Evolutionary conservation across 2,113 vertebrate species (phyloP).

Genomic region (Mustelus asterias): DNA sequence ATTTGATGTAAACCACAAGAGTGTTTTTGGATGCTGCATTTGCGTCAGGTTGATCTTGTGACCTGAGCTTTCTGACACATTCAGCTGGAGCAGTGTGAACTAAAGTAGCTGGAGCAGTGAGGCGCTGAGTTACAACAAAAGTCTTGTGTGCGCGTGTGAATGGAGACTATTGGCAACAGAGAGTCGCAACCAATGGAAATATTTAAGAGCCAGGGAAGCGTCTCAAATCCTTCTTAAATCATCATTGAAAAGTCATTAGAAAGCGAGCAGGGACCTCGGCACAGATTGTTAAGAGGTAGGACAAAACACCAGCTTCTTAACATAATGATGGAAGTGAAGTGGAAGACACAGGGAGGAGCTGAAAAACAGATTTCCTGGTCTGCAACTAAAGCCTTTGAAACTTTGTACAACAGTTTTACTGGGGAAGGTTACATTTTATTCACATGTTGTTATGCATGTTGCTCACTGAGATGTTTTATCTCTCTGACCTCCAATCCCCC

Average conservation of each 20-base stretch:
- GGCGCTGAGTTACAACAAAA: conserved; percentile 11
- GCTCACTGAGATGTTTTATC: conserved; percentile 76
- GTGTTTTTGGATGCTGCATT: conserved; percentile 35
- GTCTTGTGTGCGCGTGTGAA: conserved; percentile 35
- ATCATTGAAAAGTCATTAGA: conserved; percentile 83
- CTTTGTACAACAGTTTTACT: conserved; percentile 73
- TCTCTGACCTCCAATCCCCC: conserved; percentile 81
- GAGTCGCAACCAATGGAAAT: neutral
- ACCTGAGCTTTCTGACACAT: conserved; percentile 39
- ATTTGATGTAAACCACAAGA: conserved; percentile 34
- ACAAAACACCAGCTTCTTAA: conserved; percentile 61
- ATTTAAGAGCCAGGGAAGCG: conserved; percentile 39
- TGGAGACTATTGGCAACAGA: neutral
- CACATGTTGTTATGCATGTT: conserved; percentile 82
- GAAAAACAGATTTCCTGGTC: conserved; percentile 65
- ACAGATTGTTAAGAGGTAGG: conserved; percentile 68
- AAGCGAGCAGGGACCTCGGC: conserved; percentile 66
- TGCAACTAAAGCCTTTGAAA: conserved; percentile 54
- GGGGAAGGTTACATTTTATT: conserved; percentile 81
- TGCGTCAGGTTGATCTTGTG: conserved; percentile 38
- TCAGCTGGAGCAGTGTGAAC: conserved; percentile 42
- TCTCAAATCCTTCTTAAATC: conserved; percentile 64
- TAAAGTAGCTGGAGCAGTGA: conserved; percentile 41
- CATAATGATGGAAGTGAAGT: conserved; percentile 83
- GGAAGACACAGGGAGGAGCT: conserved; percentile 66